A percentile compares a stretch with the other conserved stretches of the same genome.
Evolutionary conservation across 2,888 invertebrate species (phyloP).

Genomic region (Heterodera filipjevi): DNA sequence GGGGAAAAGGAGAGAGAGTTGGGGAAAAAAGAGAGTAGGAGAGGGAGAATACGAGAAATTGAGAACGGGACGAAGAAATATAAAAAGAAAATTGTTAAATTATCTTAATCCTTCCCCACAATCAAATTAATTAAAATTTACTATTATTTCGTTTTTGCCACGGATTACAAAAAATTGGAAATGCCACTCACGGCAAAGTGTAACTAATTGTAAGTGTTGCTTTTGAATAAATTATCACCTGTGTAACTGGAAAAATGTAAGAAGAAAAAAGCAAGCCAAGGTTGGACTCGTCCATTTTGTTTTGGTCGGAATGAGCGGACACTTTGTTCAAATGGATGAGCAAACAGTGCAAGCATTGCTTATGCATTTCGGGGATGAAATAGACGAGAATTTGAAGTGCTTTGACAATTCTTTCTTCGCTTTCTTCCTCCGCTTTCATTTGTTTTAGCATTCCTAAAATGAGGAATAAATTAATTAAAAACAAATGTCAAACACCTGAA

Average conservation of each 20-base stretch:
- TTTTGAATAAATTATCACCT: not conserved
- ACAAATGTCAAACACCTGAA: not conserved
- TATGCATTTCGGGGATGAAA: slow-evolving; percentile 24
- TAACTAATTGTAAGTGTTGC: too few species aligned
- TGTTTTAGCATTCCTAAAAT: slow-evolving; percentile 14
- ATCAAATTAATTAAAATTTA: too few species aligned
- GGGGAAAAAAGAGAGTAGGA: too few species aligned
- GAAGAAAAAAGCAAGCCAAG: slow-evolving; percentile 17
- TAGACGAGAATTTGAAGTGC: slow-evolving; percentile 30
- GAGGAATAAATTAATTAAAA: not conserved
- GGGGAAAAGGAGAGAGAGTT: too few species aligned
- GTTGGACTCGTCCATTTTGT: slow-evolving; percentile 26
- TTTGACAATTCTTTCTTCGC: slow-evolving; percentile 21
- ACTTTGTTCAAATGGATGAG: slow-evolving; percentile 22
- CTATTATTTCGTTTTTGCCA: too few species aligned
- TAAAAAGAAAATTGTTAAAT: too few species aligned
- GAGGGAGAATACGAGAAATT: too few species aligned
- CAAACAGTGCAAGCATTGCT: slow-evolving; percentile 15
- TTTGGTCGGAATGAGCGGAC: slow-evolving; percentile 11
- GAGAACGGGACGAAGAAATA: too few species aligned
- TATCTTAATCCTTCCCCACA: too few species aligned
- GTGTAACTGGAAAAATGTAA: slow-evolving; percentile 18
- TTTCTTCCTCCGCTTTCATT: not conserved
- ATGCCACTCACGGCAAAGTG: too few species aligned
- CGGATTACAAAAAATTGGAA: too few species aligned